A percentile compares a stretch with the other conserved stretches of the same genome.
Conservation (phyloP, 2,888 invertebrate species). For the Cordilura impudica region DNA sequence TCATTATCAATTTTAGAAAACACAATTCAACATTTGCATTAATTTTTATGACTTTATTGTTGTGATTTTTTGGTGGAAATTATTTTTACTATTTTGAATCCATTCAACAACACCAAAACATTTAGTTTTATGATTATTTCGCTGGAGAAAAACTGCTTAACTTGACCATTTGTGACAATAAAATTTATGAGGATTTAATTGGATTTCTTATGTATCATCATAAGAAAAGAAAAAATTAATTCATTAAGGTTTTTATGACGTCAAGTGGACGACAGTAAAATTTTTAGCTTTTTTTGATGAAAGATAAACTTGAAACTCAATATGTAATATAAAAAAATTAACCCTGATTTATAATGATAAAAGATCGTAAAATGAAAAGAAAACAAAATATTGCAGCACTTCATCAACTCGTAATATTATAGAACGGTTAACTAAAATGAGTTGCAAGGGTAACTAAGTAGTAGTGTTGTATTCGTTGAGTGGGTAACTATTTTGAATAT, state of each 20-base stretch:
- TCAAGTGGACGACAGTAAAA: slow-evolving; percentile 42
- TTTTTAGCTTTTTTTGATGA: slow-evolving; percentile 24
- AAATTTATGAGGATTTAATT: slow-evolving; percentile 56
- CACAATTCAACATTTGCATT: not conserved
- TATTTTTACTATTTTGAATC: slow-evolving; percentile 40
- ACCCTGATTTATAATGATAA: slow-evolving; percentile 47
- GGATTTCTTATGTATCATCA: slow-evolving; percentile 33
- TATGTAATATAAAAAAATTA: slow-evolving; percentile 13
- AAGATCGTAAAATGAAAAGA: slow-evolving; percentile 44
- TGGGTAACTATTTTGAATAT: too few relatives aligned
- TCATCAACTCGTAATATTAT: too few relatives aligned
- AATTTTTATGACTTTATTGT: slow-evolving; percentile 43
- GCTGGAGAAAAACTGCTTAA: slow-evolving; percentile 24
- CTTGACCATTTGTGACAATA: slow-evolving; percentile 30
- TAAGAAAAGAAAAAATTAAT: slow-evolving; percentile 39
- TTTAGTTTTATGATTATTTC: slow-evolving; percentile 26
- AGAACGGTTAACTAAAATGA: too few relatives aligned
- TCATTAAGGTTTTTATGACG: slow-evolving; percentile 54
- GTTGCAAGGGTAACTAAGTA: too few relatives aligned
- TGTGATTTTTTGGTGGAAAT: slow-evolving; percentile 24
- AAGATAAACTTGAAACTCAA: slow-evolving; percentile 1
- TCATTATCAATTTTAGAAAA: too few relatives aligned
- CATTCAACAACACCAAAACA: not conserved
- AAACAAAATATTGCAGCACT: slow-evolving; percentile 5
- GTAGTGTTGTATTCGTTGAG: too few relatives aligned